These are phyloP conservation scores for Peromyscus leucopus DNA, from an alignment of 2,113 vertebrate genomes.

Conservation along the genomic window DNA sequence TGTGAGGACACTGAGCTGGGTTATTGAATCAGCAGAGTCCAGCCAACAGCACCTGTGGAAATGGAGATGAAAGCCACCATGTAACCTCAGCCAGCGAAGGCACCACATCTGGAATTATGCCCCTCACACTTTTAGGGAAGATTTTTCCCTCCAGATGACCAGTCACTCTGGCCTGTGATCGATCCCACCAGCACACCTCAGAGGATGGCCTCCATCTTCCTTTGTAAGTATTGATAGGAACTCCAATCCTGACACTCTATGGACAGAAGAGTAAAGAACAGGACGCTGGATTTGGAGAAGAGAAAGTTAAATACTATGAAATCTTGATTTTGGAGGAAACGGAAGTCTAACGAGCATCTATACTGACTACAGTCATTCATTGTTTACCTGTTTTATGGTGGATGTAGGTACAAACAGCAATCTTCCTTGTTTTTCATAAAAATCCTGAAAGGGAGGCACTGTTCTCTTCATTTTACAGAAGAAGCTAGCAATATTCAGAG, in stretches of 20 bases:
- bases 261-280: neutral
- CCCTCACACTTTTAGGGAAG: neutral
- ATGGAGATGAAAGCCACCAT: neutral
- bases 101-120: neutral
- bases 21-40: neutral
- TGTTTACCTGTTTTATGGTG: neutral
- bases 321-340: neutral
- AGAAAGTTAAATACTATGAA: neutral
- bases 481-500: constrained; percentile 37
- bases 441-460: neutral
- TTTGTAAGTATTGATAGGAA: neutral
- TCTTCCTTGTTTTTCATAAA: neutral
- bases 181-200: neutral
- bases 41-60: neutral
- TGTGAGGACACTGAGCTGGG: neutral
- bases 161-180: neutral
- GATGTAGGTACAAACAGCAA: neutral
- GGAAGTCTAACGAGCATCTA: neutral
- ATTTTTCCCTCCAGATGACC: neutral
- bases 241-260: neutral
- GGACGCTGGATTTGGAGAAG: neutral
- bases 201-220: neutral
- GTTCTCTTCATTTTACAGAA: constrained; percentile 43
- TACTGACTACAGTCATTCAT: neutral
- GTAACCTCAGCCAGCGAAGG: neutral